Percentiles rank a stretch among this genome's conserved stretches.
These are phyloP conservation scores for Karalla daura DNA, from an alignment of 2,797 vertebrate species.

Conservation along the genomic window DNA sequence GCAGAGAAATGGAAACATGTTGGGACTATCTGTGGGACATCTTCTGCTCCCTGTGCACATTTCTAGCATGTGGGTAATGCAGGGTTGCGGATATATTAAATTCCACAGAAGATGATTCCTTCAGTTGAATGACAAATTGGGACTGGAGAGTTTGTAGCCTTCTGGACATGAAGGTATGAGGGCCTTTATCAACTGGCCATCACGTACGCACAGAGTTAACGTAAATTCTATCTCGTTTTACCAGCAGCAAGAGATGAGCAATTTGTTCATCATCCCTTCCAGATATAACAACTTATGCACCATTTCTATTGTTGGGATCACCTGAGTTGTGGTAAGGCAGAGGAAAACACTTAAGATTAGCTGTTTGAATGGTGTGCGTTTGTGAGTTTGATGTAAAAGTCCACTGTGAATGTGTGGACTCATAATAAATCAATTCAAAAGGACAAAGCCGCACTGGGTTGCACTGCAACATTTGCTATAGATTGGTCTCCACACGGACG, in stretches of 20 bases:
- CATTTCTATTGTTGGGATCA: neutral
- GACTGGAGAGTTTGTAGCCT: neutral
- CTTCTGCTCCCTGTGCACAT: conserved; percentile 2
- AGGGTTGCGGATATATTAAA: neutral
- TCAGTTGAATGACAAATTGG: neutral
- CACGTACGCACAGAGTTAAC: neutral
- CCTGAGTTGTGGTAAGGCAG: neutral
- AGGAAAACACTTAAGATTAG: neutral
- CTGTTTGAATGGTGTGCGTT: neutral
- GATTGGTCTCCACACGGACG: no score
- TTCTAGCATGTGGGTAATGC: neutral
- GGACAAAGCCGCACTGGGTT: neutral
- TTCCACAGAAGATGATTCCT: neutral
- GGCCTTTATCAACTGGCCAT: neutral
- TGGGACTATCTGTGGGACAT: conserved; percentile 22
- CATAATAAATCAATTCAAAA: no score
- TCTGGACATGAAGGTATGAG: neutral
- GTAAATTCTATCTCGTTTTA: neutral
- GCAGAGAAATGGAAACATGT: conserved; percentile 22
- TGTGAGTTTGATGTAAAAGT: neutral
- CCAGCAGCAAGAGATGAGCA: neutral
- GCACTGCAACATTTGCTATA: no score
- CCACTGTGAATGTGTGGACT: neutral
- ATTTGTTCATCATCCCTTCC: neutral
- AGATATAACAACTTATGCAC: neutral